Conservation (phyloP, 2,888 invertebrate species). For the Meghimatium bilineatum region DNA sequence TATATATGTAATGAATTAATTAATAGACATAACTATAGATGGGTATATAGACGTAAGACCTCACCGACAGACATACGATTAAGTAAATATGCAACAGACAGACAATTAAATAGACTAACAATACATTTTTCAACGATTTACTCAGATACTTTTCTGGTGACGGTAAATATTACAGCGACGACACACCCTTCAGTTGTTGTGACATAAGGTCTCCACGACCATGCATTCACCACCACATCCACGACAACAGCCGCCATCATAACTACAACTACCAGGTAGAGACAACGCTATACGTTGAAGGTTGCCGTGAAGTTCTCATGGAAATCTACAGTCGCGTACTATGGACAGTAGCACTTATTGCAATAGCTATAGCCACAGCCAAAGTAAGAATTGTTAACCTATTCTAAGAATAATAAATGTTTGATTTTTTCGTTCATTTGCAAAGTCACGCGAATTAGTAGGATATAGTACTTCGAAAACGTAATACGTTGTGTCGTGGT, state of each 20-base stretch:
- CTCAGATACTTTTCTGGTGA: slow-evolving; percentile 26
- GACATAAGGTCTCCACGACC: slow-evolving; percentile 62
- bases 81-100: too few relatives aligned
- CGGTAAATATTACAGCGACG: slow-evolving; percentile 56
- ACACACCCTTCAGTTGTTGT: slow-evolving; percentile 75
- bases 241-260: slow-evolving; percentile 61
- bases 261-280: slow-evolving; percentile 63
- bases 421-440: too few relatives aligned
- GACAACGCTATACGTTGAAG: slow-evolving; percentile 51
- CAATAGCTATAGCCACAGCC: slow-evolving; percentile 17
- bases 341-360: slow-evolving; percentile 17
- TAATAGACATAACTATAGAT: too few relatives aligned
- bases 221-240: slow-evolving; percentile 70
- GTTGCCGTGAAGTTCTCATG: slow-evolving; percentile 34
- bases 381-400: slow-evolving; percentile 4
- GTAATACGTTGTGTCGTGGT: too few relatives aligned
- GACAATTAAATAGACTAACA: too few relatives aligned
- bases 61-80: too few relatives aligned
- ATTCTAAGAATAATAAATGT: too few relatives aligned
- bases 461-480: too few relatives aligned
- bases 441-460: too few relatives aligned
- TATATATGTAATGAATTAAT: not conserved
- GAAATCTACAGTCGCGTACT: slow-evolving; percentile 24
- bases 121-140: too few relatives aligned
- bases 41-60: too few relatives aligned